phyloP scores from a whole-genome alignment of 2,888 invertebrate species.

The Polyploca ridens region DNA sequence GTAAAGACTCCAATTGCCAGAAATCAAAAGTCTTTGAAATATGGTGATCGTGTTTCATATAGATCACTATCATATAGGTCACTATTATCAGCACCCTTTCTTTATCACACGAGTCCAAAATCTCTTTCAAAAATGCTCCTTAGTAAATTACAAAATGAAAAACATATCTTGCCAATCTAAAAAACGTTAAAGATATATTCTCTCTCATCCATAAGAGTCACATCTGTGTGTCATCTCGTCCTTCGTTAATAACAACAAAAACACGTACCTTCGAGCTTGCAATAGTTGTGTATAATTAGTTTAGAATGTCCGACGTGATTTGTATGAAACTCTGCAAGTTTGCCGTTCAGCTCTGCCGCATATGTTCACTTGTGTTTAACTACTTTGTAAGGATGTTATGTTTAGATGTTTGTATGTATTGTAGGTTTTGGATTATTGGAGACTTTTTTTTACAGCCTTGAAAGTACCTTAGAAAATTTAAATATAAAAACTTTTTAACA shows the following conservation, averaged over 20 bases:
- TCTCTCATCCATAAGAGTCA: background rate
- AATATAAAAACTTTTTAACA: no score
- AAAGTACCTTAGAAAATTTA: no score
- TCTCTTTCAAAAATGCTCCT: no score
- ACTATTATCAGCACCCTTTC: no score
- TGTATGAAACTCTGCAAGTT: conserved; percentile 22
- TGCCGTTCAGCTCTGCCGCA: background rate
- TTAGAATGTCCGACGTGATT: conserved; percentile 39
- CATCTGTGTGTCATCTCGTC: conserved; percentile 13
- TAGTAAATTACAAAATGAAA: no score
- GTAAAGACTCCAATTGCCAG: no score
- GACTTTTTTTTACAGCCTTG: no score
- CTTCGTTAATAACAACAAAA: conserved; percentile 53
- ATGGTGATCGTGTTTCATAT: no score
- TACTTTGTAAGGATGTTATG: background rate
- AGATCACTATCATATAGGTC: no score
- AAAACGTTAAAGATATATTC: background rate
- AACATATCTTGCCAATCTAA: no score
- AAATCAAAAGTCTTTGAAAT: no score
- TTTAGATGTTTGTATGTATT: background rate
- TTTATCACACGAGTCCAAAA: no score
- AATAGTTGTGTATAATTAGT: conserved; percentile 41
- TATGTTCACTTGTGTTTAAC: conserved; percentile 11
- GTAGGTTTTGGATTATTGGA: background rate
- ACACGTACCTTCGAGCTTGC: conserved; percentile 33